These are phyloP conservation scores for Tetheella fluctuosa DNA, from an alignment of 2,888 invertebrate genomes.

Conservation along the genomic window DNA sequence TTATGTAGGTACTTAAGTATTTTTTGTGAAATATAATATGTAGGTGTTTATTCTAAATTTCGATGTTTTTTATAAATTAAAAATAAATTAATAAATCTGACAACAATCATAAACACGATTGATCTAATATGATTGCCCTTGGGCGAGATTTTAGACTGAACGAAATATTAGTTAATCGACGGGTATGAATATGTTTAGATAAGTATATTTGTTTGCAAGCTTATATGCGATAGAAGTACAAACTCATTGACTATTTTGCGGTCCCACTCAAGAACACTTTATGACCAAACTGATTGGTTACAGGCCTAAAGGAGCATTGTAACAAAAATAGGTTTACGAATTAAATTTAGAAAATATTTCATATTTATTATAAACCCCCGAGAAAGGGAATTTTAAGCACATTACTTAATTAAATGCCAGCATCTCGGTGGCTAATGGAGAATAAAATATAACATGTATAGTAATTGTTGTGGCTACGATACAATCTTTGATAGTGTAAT, in stretches of 20 bases:
- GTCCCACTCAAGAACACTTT: not conserved
- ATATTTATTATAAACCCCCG: constrained; percentile 48
- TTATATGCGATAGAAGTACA: constrained; percentile 43
- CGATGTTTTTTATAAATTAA: not conserved
- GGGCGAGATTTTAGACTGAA: constrained; percentile 66
- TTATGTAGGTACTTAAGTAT: no score
- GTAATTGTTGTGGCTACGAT: constrained; percentile 42
- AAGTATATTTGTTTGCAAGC: constrained; percentile 27
- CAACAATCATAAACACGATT: constrained; percentile 28
- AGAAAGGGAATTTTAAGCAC: constrained; percentile 15
- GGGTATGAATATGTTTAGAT: constrained; percentile 38
- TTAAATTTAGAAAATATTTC: constrained; percentile 29
- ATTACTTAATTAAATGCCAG: constrained; percentile 16
- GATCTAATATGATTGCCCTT: constrained; percentile 37
- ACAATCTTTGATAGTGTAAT: constrained; percentile 68
- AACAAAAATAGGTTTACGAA: not conserved
- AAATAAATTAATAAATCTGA: no score
- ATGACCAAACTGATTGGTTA: not conserved
- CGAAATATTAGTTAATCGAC: constrained; percentile 45
- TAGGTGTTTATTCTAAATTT: not conserved
- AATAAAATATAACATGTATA: constrained; percentile 32
- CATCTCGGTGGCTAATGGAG: constrained; percentile 40
- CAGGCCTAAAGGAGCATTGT: not conserved
- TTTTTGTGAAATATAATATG: not conserved
- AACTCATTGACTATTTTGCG: constrained; percentile 23